A percentile compares a stretch with the other conserved stretches of the same genome.
phyloP scores from a whole-genome alignment of 2,113 vertebrate genomes.

The Tonatia bakeri region DNA sequence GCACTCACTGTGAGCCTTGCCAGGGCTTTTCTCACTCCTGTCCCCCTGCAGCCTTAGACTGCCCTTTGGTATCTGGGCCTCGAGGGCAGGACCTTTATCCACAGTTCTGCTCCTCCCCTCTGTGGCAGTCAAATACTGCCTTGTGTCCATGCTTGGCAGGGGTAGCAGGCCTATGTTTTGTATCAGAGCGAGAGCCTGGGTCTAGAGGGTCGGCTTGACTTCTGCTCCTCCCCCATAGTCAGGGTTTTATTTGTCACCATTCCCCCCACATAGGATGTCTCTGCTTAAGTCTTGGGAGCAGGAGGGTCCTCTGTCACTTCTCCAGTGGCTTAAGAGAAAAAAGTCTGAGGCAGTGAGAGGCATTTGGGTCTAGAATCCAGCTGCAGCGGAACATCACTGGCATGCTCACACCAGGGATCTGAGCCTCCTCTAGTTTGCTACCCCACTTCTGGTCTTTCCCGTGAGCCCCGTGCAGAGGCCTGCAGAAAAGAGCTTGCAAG shows the following conservation, averaged over 20 bases:
- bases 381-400: neutral
- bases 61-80: neutral
- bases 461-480: neutral
- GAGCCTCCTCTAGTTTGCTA: neutral
- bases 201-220: neutral
- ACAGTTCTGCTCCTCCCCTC: neutral
- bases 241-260: neutral
- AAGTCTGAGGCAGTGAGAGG: neutral
- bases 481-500: neutral
- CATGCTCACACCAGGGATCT: fast-evolving
- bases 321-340: neutral
- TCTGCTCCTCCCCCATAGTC: neutral
- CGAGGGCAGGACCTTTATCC: neutral
- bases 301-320: neutral
- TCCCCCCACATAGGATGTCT: neutral
- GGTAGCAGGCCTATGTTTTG: neutral
- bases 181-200: neutral
- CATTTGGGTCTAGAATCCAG: neutral
- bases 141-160: neutral
- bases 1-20: too few species aligned
- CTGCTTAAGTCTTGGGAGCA: neutral
- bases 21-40: neutral
- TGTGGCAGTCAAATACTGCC: neutral
- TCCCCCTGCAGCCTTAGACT: neutral
- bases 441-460: neutral